These are phyloP conservation scores for Rhynchophorus ferrugineus DNA, from an alignment of 1,140 invertebrate species.

Conservation along the genomic window DNA sequence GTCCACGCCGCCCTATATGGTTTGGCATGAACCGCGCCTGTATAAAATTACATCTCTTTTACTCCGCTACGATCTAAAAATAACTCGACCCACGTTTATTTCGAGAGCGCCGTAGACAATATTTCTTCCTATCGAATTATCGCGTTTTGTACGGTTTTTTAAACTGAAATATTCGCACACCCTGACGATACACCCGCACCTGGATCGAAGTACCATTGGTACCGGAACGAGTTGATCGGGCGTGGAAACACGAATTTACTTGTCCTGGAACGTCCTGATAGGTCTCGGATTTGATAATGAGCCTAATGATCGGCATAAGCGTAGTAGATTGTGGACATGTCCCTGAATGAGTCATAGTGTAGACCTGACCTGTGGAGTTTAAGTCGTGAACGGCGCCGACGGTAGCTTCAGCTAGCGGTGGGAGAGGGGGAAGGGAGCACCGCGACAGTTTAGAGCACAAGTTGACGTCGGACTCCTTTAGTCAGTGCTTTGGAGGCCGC, in stretches of 20 bases:
- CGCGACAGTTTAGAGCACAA: slow-evolving; percentile 37
- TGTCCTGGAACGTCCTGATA: too few species aligned
- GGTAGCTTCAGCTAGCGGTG: slow-evolving; percentile 7
- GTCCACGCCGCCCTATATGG: slow-evolving; percentile 40
- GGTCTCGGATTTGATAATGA: too few species aligned
- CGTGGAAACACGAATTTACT: too few species aligned
- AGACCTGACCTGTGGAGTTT: slow-evolving; percentile 17
- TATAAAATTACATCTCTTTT: slow-evolving; percentile 43
- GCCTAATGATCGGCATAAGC: too few species aligned
- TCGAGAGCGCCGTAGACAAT: slow-evolving; percentile 39
- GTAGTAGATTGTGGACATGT: too few species aligned
- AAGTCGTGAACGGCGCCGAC: slow-evolving; percentile 11
- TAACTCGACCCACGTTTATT: slow-evolving; percentile 38
- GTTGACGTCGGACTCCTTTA: slow-evolving; percentile 34
- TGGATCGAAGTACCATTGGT: too few species aligned
- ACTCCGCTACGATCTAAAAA: slow-evolving; percentile 40
- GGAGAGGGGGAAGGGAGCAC: slow-evolving; percentile 26
- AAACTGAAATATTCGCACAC: too few species aligned
- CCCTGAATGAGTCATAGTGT: slow-evolving; percentile 6
- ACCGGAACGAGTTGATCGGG: too few species aligned
- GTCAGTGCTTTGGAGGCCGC: slow-evolving; percentile 42
- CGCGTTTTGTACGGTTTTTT: slow-evolving; percentile 20
- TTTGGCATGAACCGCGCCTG: slow-evolving; percentile 38
- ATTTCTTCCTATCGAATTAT: slow-evolving; percentile 30
- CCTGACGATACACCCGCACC: too few species aligned